Percentiles rank a stretch among this genome's conserved stretches.
These are phyloP conservation scores for Synanthedon tipuliformis DNA, from an alignment of 2,888 invertebrate genomes.

Conservation along the genomic window DNA sequence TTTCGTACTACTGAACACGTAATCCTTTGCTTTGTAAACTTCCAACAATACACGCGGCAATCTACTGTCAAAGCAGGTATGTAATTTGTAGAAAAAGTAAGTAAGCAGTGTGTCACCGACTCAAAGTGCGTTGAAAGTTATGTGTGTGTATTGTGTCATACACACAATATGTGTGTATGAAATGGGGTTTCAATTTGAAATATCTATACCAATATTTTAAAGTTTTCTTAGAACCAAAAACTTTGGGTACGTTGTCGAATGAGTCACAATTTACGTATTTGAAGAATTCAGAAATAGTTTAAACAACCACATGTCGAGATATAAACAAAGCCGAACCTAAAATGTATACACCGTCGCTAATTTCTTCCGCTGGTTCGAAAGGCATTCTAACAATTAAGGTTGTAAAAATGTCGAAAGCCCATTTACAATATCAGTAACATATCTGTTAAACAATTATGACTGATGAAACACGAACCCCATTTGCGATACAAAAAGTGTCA, in stretches of 20 bases:
- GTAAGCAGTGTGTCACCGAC: no score
- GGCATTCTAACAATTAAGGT: background rate
- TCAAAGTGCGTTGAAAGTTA: no score
- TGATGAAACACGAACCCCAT: slow-evolving; percentile 36
- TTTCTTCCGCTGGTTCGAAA: background rate
- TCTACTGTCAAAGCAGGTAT: background rate
- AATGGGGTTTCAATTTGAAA: no score
- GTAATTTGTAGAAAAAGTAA: background rate
- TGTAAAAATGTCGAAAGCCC: background rate
- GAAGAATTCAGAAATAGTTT: no score
- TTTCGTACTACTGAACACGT: slow-evolving; percentile 22
- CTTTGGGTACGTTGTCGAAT: no score
- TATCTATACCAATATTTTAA: no score
- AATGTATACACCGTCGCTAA: background rate
- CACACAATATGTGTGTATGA: no score
- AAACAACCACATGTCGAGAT: no score
- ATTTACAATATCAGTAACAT: slow-evolving; percentile 25
- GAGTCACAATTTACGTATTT: no score
- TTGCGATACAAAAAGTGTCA: slow-evolving; percentile 39
- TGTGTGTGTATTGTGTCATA: no score
- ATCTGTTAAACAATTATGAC: slow-evolving; percentile 54
- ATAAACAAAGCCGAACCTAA: no score
- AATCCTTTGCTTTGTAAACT: slow-evolving; percentile 6
- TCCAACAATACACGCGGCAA: background rate
- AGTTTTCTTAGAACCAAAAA: no score